A percentile compares a stretch with the other conserved stretches of the same genome.
phyloP scores from a whole-genome alignment of 2,888 invertebrate species.

The Lithophane ornitopus region DNA sequence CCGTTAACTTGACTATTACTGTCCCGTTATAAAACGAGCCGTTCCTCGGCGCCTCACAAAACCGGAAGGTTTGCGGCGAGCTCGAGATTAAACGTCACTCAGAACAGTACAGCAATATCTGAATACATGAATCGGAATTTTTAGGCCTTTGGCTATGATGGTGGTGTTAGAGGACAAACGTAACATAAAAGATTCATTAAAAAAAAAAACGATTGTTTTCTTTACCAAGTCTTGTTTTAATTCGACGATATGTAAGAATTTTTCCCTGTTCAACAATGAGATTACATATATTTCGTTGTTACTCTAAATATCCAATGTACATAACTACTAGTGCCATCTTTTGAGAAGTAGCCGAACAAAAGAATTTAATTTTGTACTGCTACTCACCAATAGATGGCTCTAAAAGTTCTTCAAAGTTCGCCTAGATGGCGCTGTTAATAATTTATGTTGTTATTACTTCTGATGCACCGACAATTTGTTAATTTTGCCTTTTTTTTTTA shows the following conservation, averaged over 20 bases:
- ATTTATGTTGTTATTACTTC: neutral
- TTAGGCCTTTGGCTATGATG: neutral
- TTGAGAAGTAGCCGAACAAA: conserved; percentile 28
- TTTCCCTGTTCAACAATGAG: neutral
- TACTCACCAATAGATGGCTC: conserved; percentile 21
- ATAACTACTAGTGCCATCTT: conserved; percentile 35
- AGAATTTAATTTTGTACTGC: neutral
- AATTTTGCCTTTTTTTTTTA: neutral
- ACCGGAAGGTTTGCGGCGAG: conserved; percentile 40
- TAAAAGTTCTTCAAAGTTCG: neutral
- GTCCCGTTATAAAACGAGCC: conserved; percentile 60
- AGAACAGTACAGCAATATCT: neutral
- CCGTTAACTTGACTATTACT: conserved; percentile 61
- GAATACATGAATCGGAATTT: neutral
- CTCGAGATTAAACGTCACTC: conserved; percentile 22
- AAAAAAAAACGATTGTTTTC: neutral
- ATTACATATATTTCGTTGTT: neutral
- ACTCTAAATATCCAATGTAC: neutral
- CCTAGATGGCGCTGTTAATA: conserved; percentile 43
- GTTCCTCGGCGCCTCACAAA: conserved; percentile 21
- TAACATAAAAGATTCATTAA: neutral
- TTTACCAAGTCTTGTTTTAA: neutral
- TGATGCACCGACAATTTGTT: neutral
- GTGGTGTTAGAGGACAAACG: neutral
- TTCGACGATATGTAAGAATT: neutral